Evolutionary conservation across 2,113 vertebrate genomes (phyloP).

Genomic region (Hippocampus barbouri): DNA sequence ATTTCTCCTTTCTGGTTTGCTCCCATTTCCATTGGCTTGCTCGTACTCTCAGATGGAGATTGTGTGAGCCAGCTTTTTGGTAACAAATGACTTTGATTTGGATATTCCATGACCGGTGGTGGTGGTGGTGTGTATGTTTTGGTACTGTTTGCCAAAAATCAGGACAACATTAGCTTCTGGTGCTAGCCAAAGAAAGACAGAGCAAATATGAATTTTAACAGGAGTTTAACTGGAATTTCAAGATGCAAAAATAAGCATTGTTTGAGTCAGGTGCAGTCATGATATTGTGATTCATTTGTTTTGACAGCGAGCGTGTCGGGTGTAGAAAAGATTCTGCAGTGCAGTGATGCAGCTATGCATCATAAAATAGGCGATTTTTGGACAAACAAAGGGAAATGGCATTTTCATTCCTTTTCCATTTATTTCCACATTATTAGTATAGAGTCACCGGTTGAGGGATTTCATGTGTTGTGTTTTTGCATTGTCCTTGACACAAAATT

Average conservation of each 20-base stretch:
- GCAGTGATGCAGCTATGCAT: neutral
- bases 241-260: conserved; percentile 18
- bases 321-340: conserved; percentile 6
- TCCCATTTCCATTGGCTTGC: too few relatives aligned
- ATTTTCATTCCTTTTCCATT: conserved; percentile 8
- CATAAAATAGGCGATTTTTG: neutral
- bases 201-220: neutral
- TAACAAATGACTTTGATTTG: too few relatives aligned
- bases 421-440: conserved; percentile 18
- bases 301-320: conserved; percentile 6
- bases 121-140: too few relatives aligned
- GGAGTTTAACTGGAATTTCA: conserved; percentile 4
- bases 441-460: conserved; percentile 12
- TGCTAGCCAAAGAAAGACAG: too few relatives aligned
- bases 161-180: too few relatives aligned
- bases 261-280: conserved; percentile 17
- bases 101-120: too few relatives aligned
- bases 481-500: conserved; percentile 31
- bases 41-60: too few relatives aligned
- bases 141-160: too few relatives aligned
- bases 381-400: conserved; percentile 14
- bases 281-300: conserved; percentile 18
- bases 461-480: conserved; percentile 19
- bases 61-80: too few relatives aligned
- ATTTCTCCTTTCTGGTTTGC: too few relatives aligned